Evolutionary conservation across 2,888 invertebrate genomes (phyloP).

Genomic region (Ryuthela nishihirai): DNA sequence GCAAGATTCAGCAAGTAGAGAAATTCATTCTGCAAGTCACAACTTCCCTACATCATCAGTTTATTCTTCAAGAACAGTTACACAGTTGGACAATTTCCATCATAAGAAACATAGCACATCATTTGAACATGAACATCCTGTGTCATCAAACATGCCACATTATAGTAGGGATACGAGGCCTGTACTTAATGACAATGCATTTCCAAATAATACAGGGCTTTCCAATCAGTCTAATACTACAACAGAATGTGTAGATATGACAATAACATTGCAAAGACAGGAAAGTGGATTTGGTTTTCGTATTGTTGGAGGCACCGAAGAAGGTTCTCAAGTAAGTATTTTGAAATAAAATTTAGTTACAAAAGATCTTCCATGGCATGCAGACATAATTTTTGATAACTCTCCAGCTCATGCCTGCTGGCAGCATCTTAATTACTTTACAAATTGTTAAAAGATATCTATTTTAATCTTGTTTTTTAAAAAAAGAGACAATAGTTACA

Average conservation of each 20-base stretch:
- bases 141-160: conserved; percentile 11
- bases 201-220: too few species aligned
- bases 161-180: not conserved
- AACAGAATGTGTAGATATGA: conserved; percentile 61
- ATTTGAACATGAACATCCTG: conserved; percentile 60
- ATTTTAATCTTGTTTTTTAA: too few species aligned
- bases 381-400: too few species aligned
- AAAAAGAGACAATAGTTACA: too few species aligned
- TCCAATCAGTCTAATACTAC: too few species aligned
- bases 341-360: not conserved
- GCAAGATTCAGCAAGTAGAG: too few species aligned
- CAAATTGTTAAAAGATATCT: too few species aligned
- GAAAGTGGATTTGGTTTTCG: conserved; percentile 96
- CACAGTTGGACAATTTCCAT: conserved; percentile 45
- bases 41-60: too few species aligned
- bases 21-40: too few species aligned
- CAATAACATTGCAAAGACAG: conserved; percentile 80
- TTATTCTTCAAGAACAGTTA: not conserved
- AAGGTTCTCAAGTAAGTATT: conserved; percentile 70
- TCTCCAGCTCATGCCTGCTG: too few species aligned
- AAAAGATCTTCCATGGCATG: not conserved
- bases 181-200: too few species aligned
- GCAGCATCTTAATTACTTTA: too few species aligned
- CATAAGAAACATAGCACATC: conserved; percentile 60
- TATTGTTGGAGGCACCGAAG: conserved; percentile 96